Conservation (phyloP, 2,113 vertebrate genomes). For the Sceloporus tristichus region DNA sequence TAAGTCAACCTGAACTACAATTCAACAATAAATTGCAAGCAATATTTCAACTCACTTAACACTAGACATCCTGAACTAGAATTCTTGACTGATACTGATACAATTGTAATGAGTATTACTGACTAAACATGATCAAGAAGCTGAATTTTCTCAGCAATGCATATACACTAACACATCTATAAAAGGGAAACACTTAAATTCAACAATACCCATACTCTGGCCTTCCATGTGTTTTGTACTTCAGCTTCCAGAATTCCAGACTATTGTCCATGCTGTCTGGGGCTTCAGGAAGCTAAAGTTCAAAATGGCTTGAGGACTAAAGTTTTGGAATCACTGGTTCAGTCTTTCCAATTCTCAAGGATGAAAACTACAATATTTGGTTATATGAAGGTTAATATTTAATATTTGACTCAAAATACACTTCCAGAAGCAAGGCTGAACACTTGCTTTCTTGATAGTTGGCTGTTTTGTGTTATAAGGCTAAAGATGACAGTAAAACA, state of each 20-base stretch:
- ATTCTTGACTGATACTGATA: not conserved
- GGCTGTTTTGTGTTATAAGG: not conserved
- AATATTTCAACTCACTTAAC: not conserved
- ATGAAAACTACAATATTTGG: not conserved
- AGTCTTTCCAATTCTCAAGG: not conserved
- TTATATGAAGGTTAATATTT: not conserved
- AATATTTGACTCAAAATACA: not conserved
- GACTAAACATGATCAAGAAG: not conserved
- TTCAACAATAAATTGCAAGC: slow-evolving; percentile 41
- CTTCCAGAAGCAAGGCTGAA: not conserved
- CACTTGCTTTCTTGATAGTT: not conserved
- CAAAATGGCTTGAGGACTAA: too few relatives aligned
- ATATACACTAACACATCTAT: not conserved
- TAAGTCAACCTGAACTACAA: slow-evolving; percentile 32
- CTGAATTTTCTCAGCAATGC: not conserved
- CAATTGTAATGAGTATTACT: not conserved
- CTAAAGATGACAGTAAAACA: not conserved
- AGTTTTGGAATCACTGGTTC: too few relatives aligned
- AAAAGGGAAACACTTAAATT: not conserved
- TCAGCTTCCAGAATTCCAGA: too few relatives aligned
- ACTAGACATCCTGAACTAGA: not conserved
- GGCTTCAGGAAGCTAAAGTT: too few relatives aligned
- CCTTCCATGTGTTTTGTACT: too few relatives aligned
- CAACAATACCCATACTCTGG: too few relatives aligned
- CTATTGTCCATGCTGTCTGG: too few relatives aligned